These are phyloP conservation scores for Ornithorhynchus anatinus DNA, from an alignment of 2,113 vertebrate genomes.

Conservation along the genomic window DNA sequence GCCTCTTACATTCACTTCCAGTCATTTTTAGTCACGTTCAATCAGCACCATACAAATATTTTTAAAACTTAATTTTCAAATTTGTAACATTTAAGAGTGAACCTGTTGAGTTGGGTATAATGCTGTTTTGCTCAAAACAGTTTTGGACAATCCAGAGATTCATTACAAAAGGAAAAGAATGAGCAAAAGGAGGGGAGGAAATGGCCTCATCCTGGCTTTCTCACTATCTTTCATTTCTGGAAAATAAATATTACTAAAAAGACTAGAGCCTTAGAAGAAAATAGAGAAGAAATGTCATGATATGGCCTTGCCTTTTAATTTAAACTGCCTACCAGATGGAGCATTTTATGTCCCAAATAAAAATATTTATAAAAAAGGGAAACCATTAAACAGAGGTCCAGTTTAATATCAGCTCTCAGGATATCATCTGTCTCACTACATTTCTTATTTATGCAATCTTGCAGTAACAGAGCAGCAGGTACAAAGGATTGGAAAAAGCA, in stretches of 20 bases:
- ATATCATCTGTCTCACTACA: neutral
- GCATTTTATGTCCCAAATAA: neutral
- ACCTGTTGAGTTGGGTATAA: conserved; percentile 24
- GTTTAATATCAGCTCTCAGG: neutral
- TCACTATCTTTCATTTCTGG: neutral
- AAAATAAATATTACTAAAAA: neutral
- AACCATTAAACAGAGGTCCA: neutral
- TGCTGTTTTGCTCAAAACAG: conserved; percentile 13
- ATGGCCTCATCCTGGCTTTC: neutral
- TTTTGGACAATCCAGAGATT: neutral
- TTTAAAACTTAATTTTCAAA: conserved; percentile 41
- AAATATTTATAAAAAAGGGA: neutral
- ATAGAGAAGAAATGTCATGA: neutral
- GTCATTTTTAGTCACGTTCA: neutral
- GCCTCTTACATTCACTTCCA: neutral
- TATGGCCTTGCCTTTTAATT: neutral
- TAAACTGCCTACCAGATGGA: neutral
- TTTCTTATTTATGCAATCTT: neutral
- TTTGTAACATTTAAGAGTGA: conserved; percentile 17
- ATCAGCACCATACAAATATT: conserved; percentile 9
- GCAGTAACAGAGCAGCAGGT: neutral
- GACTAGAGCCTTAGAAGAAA: neutral
- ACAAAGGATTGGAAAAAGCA: neutral
- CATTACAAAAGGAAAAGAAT: conserved; percentile 13
- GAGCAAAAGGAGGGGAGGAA: neutral